phyloP scores from a whole-genome alignment of 2,888 invertebrate genomes.

The Antheraea yamamai region DNA sequence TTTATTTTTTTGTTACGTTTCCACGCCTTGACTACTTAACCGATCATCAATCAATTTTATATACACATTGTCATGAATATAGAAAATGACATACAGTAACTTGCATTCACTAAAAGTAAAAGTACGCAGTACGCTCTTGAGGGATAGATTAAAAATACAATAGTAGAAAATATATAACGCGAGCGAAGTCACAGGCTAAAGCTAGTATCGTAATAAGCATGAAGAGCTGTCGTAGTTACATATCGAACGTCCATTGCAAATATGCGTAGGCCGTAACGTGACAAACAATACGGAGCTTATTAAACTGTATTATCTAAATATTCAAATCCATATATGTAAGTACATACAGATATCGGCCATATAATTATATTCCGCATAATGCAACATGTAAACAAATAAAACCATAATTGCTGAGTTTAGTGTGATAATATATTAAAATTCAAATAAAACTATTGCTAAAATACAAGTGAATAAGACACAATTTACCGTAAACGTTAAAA shows the following conservation, averaged over 20 bases:
- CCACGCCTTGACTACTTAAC: too few species aligned
- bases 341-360: not conserved
- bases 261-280: constrained; percentile 1
- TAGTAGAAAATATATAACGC: not conserved
- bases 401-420: not conserved
- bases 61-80: too few species aligned
- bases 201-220: not conserved
- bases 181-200: not conserved
- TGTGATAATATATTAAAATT: not conserved
- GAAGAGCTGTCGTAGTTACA: constrained; percentile 20
- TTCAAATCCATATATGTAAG: not conserved
- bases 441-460: not conserved
- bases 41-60: too few species aligned
- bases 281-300: not conserved
- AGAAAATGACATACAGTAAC: too few species aligned
- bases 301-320: not conserved
- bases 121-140: too few species aligned
- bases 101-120: too few species aligned
- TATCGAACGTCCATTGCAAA: constrained; percentile 23
- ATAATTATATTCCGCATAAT: not conserved
- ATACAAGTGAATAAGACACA: not conserved
- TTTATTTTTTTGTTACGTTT: too few species aligned
- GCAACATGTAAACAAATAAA: not conserved
- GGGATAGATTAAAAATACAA: too few species aligned
- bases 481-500: not conserved